Evolutionary conservation across 2,113 vertebrate species (phyloP).

Genomic region (Choloepus hoffmanni): DNA sequence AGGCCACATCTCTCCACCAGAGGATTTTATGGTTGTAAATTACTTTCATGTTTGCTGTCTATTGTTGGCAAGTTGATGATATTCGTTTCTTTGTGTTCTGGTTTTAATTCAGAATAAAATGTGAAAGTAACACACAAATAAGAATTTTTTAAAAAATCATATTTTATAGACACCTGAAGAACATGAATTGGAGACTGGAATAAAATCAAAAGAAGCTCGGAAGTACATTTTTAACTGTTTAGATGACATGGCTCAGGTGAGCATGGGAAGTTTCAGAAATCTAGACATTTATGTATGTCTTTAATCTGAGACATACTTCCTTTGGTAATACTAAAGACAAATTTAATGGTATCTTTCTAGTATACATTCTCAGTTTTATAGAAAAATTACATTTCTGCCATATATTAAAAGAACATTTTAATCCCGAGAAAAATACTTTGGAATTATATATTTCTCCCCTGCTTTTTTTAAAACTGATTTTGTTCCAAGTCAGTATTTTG

Average conservation of each 20-base stretch:
- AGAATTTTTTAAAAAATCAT: background rate
- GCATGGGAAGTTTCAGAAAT: conserved; percentile 14
- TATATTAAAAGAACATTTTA: conserved; percentile 52
- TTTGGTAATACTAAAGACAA: background rate
- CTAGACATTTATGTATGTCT: background rate
- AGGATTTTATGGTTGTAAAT: conserved; percentile 47
- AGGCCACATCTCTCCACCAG: conserved; percentile 1
- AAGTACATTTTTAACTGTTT: conserved; percentile 99
- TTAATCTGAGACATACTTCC: background rate
- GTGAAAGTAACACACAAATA: conserved; percentile 52
- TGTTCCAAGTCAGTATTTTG: conserved; percentile 54
- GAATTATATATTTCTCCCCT: background rate
- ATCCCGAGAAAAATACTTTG: conserved; percentile 35
- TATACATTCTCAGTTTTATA: conserved; percentile 25
- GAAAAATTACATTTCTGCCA: conserved; percentile 7
- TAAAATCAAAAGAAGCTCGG: conserved; percentile 98
- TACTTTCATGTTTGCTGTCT: conserved; percentile 34
- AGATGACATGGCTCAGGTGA: conserved; percentile 99
- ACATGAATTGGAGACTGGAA: conserved; percentile 97
- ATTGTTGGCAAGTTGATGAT: background rate
- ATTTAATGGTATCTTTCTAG: conserved; percentile 7
- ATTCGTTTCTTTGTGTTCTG: conserved; percentile 66
- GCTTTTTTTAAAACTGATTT: conserved; percentile 17
- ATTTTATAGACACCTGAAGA: conserved; percentile 93
- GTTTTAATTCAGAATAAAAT: conserved; percentile 24